These are phyloP conservation scores for Ennomos quercinarius DNA, from an alignment of 2,888 invertebrate species.

Conservation along the genomic window DNA sequence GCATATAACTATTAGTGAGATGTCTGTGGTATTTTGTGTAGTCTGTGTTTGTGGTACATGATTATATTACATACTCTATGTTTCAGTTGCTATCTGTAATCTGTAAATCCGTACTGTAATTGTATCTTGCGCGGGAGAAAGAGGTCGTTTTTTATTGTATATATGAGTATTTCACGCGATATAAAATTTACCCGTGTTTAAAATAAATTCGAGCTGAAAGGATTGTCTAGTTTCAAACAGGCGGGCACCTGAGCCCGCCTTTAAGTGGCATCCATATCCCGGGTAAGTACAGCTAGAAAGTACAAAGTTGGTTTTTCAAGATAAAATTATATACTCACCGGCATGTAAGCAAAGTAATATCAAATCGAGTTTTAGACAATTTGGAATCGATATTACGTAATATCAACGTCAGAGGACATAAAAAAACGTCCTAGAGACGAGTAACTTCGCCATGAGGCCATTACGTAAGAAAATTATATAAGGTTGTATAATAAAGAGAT, in stretches of 20 bases:
- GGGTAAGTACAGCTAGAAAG: conserved; percentile 24
- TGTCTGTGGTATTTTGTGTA: no score
- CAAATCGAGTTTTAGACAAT: background rate
- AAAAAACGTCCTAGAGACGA: conserved; percentile 23
- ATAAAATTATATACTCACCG: conserved; percentile 1
- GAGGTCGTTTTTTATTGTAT: background rate
- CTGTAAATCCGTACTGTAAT: no score
- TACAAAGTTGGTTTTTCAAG: background rate
- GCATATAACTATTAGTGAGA: no score
- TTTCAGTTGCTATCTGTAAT: no score
- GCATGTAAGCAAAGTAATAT: background rate
- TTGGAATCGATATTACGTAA: conserved; percentile 48
- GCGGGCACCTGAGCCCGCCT: conserved; percentile 16
- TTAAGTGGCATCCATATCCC: conserved; percentile 2
- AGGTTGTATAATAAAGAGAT: conserved; percentile 48
- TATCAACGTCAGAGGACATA: conserved; percentile 39
- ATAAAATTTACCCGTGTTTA: background rate
- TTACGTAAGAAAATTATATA: conserved; percentile 77
- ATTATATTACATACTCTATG: no score
- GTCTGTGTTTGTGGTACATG: no score
- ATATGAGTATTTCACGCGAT: conserved; percentile 6
- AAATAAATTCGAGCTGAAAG: background rate
- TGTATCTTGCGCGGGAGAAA: no score
- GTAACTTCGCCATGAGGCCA: conserved; percentile 60
- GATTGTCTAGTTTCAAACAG: conserved; percentile 1